Evolutionary conservation across 2,113 vertebrate species (phyloP).

Genomic region (Spermophilus dauricus): DNA sequence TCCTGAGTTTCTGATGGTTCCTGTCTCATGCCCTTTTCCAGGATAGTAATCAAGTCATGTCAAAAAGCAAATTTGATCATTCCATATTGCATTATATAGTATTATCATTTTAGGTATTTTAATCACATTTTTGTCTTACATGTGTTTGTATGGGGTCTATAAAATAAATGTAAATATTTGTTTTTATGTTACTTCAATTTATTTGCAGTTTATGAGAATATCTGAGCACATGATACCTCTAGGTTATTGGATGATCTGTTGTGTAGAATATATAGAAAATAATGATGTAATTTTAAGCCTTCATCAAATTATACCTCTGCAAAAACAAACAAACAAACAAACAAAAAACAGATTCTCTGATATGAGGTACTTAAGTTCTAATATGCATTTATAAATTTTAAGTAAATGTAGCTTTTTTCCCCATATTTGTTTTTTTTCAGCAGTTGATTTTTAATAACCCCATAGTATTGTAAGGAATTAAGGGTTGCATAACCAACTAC

Average conservation of each 20-base stretch:
- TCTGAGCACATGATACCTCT: not conserved
- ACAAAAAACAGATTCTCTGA: not conserved
- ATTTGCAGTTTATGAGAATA: not conserved
- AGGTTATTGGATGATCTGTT: not conserved
- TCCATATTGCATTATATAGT: not conserved
- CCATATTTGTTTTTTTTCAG: too few relatives aligned
- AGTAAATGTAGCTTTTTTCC: too few relatives aligned
- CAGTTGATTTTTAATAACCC: too few relatives aligned
- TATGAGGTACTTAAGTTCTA: not conserved
- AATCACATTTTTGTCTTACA: not conserved
- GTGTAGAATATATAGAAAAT: not conserved
- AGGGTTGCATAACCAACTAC: too few relatives aligned
- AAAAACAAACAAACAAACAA: not conserved
- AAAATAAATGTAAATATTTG: not conserved
- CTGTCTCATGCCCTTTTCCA: not conserved
- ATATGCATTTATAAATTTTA: not conserved
- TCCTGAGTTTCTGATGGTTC: not conserved
- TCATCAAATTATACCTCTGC: not conserved
- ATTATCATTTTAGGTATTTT: not conserved
- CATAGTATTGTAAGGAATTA: too few relatives aligned
- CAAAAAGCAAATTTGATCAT: not conserved
- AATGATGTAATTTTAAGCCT: not conserved
- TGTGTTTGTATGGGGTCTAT: not conserved
- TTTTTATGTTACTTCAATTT: not conserved
- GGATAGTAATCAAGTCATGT: not conserved